These are phyloP conservation scores for Borostomias antarcticus DNA, from an alignment of 2,797 vertebrate species.

Conservation along the genomic window DNA sequence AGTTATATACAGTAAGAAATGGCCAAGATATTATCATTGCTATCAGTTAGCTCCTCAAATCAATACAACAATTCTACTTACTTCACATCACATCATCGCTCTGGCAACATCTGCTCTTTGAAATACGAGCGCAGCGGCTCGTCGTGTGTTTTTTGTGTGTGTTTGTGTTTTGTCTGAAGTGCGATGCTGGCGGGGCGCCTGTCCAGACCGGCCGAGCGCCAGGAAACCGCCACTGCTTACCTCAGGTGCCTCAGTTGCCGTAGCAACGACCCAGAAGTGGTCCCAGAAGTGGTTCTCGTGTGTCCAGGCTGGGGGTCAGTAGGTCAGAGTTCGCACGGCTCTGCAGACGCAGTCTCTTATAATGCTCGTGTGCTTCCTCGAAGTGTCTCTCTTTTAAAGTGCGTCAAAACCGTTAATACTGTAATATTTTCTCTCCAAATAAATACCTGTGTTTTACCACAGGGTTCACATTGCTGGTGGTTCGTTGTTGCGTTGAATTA, in stretches of 20 bases:
- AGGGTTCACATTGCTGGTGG: conserved; percentile 34
- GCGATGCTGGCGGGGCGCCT: conserved; percentile 48
- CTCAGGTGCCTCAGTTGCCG: conserved; percentile 32
- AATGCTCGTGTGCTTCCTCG: conserved; percentile 23
- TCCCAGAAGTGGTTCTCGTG: conserved; percentile 26
- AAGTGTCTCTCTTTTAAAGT: conserved; percentile 47
- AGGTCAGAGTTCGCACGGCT: conserved; percentile 1
- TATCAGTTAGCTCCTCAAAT: background rate
- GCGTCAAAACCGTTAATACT: conserved; percentile 57
- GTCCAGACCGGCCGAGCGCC: conserved; percentile 26
- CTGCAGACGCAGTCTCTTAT: too few species aligned
- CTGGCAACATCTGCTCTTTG: background rate
- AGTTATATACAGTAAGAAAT: too few species aligned
- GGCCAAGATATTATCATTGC: too few species aligned
- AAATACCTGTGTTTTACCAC: conserved; percentile 13
- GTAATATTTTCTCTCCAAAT: conserved; percentile 21
- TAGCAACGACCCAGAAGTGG: background rate
- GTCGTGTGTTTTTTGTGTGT: background rate
- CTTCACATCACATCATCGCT: background rate
- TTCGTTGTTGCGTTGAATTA: background rate
- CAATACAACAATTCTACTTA: background rate
- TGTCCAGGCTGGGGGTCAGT: conserved; percentile 14
- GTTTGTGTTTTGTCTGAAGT: conserved; percentile 43
- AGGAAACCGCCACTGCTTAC: conserved; percentile 47
- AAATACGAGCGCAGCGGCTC: conserved; percentile 14